Base-by-base conservation (phyloP, 2,797 vertebrate species). In the Apogon hyalosoma region DNA sequence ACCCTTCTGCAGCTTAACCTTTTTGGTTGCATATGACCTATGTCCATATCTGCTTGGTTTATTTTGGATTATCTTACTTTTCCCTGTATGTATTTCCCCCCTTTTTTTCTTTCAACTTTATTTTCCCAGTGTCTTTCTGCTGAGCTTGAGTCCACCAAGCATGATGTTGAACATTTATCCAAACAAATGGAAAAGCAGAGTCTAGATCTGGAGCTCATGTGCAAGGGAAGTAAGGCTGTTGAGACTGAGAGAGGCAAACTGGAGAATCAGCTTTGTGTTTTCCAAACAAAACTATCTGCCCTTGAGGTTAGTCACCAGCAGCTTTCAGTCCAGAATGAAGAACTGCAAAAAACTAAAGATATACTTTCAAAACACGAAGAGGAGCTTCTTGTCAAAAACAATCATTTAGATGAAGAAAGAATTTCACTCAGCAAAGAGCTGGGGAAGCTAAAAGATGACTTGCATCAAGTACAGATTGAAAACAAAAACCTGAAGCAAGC, bases 121-220 rank as follows among this genome's bases (percentile, higher is more conserved):
- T 93, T 90, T 92, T 90, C 92, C 87, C 94, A 98, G 98, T 96
- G 94, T 86, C 94, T 99, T 94, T 95, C 94, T 90, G 94, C 94
- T 95, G 92, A 96, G 90, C 95, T 98, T 96, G 95, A 95, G 69
- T 93, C 95, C 94, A 92, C 91, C 95, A 96, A 94, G 92, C 95
- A 94, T 94, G 94, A 96, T 78, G 89, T 94, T 93, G 95, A 98
- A 86, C 91, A 92, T 80, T 93, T 97, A 89, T 94, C 94, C 90
- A 93, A 94, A 93, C 92, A 97, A 84, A 84, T 96, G 93, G 95
- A 95, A 90, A 95, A 86, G 86, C 92, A 96, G 87, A 94, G 81
- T 81, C 86, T 94, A 92, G 95, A 95, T 86, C 95, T 96, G 86
- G 95, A 96, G 79, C 92, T 82, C 63, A 77, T 92, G 58, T 86